Evolutionary conservation across 2,113 vertebrate species (phyloP), one percentile per base, ranked within the genome.

Genomic region (Haemorhous mexicanus): DNA sequence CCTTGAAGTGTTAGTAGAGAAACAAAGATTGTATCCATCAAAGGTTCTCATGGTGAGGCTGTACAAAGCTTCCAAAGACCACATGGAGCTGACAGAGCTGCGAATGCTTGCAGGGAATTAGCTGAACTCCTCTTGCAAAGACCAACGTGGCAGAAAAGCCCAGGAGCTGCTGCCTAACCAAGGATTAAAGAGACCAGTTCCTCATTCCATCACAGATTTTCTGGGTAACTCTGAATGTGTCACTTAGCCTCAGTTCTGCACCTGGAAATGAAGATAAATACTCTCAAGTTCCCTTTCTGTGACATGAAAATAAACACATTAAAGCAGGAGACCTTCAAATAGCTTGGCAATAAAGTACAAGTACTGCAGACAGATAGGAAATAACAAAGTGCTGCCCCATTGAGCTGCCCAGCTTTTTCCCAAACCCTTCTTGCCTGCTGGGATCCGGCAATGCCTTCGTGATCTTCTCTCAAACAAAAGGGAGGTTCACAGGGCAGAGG

Each of bases 181-280:
- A 76, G 59, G 49, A 93, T 46, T 82, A 78, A 52, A 74, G 58
- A 89, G 37, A 69, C 63, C 89, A 49, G 37, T 11, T 95, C 87
- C 81, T 76, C 1, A 76, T 6, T 95, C 94, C 91, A 18, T 22
- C 59, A 87, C 89, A 93, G 74, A 91, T 89, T 95, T 97, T 96
- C 70, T 33, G 32, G 13, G 26, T 59, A 85, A 62, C 94, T 93
- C 46, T 43, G 44, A 87, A 58, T 3, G 21, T 87, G 89, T 91
- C 83, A 79, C 72, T 84, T 55, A 63, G 55, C 26, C 37, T 80
- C 58, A 62, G 41, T 73, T 94, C 91, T 76, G 56, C 87, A 95
- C 89, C 73, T 96, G 95, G 89, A 97, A 97, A 93, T 82, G 87
- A 96, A 96, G 89, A 96, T 85, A 94, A 95, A 95, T 91, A 63